phyloP scores from a whole-genome alignment of 2,113 vertebrate species.

The Apteryx mantelli region DNA sequence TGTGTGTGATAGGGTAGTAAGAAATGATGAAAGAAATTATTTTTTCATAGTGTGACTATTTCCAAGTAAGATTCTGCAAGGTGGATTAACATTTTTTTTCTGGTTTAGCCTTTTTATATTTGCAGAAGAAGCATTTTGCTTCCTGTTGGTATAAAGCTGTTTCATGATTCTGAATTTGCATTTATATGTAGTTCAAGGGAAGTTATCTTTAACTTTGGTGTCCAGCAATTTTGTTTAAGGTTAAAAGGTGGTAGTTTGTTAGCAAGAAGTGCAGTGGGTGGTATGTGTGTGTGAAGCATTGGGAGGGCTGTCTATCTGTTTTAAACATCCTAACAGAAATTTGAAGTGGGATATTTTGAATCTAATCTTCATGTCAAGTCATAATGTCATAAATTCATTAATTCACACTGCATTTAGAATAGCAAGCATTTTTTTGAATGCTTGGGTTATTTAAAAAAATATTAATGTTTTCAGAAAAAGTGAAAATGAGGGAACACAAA shows the following conservation, averaged over 20 bases:
- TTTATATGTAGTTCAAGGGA: not conserved
- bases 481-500: fast-evolving
- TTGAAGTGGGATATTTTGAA: not conserved
- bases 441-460: not conserved
- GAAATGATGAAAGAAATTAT: not conserved
- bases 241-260: not conserved
- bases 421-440: not conserved
- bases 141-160: not conserved
- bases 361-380: not conserved
- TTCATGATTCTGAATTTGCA: not conserved
- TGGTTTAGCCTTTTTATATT: not conserved
- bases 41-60: not conserved
- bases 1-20: not conserved
- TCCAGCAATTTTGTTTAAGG: not conserved
- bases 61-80: not conserved
- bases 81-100: not conserved
- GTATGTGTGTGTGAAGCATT: not conserved
- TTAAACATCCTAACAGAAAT: not conserved
- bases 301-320: not conserved
- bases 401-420: not conserved
- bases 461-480: not conserved
- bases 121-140: not conserved
- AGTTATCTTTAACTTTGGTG: not conserved
- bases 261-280: not conserved
- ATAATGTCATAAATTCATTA: not conserved